These are phyloP conservation scores for Muraenolepis orangiensis DNA, from an alignment of 2,797 vertebrate genomes.

Conservation along the genomic window DNA sequence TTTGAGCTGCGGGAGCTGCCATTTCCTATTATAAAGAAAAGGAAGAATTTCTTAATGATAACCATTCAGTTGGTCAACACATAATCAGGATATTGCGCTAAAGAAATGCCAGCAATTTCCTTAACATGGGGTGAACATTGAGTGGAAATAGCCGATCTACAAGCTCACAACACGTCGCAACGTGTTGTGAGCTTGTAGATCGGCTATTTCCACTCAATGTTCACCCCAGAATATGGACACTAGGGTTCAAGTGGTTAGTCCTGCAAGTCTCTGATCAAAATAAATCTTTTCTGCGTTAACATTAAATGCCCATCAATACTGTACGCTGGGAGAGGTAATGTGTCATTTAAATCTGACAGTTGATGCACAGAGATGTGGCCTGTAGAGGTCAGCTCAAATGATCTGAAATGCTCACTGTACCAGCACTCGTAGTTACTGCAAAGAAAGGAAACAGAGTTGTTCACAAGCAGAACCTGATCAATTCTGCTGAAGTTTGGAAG, in stretches of 20 bases:
- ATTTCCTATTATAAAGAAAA: constrained; percentile 19
- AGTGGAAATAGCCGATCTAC: no score
- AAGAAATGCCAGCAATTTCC: not conserved
- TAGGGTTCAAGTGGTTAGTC: no score
- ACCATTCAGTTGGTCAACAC: not conserved
- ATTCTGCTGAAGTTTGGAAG: no score
- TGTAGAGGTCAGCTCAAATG: constrained; percentile 13
- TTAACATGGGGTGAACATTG: no score
- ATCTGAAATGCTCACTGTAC: no score
- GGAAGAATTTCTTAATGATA: constrained; percentile 3
- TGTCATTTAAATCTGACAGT: constrained; percentile 31
- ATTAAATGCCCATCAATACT: constrained; percentile 26
- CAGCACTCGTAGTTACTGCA: no score
- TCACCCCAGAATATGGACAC: no score
- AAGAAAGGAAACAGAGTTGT: no score
- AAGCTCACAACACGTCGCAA: no score
- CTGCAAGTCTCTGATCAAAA: constrained; percentile 10
- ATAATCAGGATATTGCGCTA: not conserved
- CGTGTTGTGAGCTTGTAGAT: no score
- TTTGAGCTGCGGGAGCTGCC: constrained; percentile 16
- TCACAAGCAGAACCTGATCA: no score
- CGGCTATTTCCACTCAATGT: no score
- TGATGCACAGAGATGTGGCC: constrained; percentile 18
- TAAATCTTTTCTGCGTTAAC: constrained; percentile 25
- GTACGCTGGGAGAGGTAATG: constrained; percentile 27